These are phyloP conservation scores for Diplazon laetatorius DNA, from an alignment of 2,888 invertebrate genomes.

Conservation along the genomic window DNA sequence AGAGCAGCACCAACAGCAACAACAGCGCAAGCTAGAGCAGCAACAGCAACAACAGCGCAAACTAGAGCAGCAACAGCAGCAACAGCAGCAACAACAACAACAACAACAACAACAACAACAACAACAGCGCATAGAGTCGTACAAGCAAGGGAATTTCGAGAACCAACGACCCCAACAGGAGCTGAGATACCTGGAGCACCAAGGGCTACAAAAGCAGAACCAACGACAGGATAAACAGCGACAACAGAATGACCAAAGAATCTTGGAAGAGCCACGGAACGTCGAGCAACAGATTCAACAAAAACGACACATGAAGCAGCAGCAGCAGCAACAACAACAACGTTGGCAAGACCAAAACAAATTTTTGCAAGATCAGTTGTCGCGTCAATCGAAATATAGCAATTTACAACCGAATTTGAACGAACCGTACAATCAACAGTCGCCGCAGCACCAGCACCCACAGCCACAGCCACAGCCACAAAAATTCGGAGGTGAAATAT, in stretches of 20 bases:
- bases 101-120: slow-evolving; percentile 61
- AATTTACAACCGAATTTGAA: slow-evolving; percentile 77
- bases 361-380: slow-evolving; percentile 69
- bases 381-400: slow-evolving; percentile 78
- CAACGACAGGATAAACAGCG: slow-evolving; percentile 81
- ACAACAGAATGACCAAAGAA: too few species aligned
- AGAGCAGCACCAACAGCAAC: too few species aligned
- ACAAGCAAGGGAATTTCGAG: slow-evolving; percentile 75
- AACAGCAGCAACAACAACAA: slow-evolving; percentile 40
- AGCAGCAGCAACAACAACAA: slow-evolving; percentile 73
- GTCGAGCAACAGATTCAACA: slow-evolving; percentile 70
- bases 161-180: slow-evolving; percentile 71
- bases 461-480: slow-evolving; percentile 52
- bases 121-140: slow-evolving; percentile 63
- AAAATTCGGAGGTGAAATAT: slow-evolving; percentile 87
- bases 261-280: slow-evolving; percentile 69
- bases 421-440: slow-evolving; percentile 83
- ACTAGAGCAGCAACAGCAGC: slow-evolving; percentile 63
- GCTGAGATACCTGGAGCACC: slow-evolving; percentile 66
- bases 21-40: slow-evolving; percentile 61
- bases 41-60: slow-evolving; percentile 64
- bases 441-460: too few species aligned
- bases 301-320: slow-evolving; percentile 70
- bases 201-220: slow-evolving; percentile 76
- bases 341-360: slow-evolving; percentile 77